phyloP scores from a whole-genome alignment of 2,113 vertebrate species.

The Thomomys bottae region DNA sequence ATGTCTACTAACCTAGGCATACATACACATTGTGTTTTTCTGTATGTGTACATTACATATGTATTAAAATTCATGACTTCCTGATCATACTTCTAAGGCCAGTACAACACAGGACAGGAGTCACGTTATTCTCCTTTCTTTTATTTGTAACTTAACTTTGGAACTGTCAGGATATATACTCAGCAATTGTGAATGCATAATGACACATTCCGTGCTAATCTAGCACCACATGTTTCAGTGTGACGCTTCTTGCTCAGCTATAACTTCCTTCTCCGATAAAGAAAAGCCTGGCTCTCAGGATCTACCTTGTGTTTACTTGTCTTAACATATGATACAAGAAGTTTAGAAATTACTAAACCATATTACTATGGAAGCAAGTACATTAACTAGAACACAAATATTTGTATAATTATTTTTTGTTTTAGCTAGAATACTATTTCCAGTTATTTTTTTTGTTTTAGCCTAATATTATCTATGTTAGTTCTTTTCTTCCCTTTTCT shows the following conservation, averaged over 20 bases:
- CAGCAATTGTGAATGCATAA: not conserved
- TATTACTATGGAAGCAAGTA: not conserved
- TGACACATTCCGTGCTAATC: not conserved
- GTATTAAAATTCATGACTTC: not conserved
- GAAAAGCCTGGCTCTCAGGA: slow-evolving; percentile 20
- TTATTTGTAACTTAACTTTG: not conserved
- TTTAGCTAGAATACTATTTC: slow-evolving; percentile 40
- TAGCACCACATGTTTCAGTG: not conserved
- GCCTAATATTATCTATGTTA: slow-evolving; percentile 17
- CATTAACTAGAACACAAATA: not conserved
- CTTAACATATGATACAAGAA: not conserved
- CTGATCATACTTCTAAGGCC: not conserved
- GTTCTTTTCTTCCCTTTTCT: not conserved
- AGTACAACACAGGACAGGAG: not conserved
- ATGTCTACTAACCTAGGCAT: not conserved
- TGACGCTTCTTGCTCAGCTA: not conserved
- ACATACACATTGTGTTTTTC: not conserved
- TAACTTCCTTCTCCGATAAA: not conserved
- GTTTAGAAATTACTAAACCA: slow-evolving; percentile 13
- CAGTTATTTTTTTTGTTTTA: slow-evolving; percentile 30
- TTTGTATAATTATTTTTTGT: slow-evolving; percentile 30
- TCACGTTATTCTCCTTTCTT: not conserved
- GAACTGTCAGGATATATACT: not conserved
- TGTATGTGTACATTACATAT: not conserved
- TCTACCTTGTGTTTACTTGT: slow-evolving; percentile 16